These are phyloP conservation scores for Phrynocephalus versicolor DNA, from an alignment of 2,113 vertebrate genomes.

Conservation along the genomic window DNA sequence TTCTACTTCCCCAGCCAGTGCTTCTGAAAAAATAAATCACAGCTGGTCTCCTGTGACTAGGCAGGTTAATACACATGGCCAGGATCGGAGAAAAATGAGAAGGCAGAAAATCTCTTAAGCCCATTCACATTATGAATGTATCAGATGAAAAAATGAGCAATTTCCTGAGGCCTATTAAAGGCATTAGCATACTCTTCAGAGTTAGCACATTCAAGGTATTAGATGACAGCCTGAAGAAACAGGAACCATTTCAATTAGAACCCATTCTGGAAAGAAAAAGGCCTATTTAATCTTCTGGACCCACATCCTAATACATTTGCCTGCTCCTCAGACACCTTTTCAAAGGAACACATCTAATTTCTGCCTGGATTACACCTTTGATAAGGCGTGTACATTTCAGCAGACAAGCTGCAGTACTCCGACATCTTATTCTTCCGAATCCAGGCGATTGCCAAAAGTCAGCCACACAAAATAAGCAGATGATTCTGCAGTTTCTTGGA, in stretches of 20 bases:
- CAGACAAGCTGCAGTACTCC: not conserved
- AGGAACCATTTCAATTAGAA: constrained; percentile 14
- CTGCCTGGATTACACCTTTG: not conserved
- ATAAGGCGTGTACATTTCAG: not conserved
- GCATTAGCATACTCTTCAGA: not conserved
- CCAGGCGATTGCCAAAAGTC: not conserved
- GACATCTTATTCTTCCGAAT: not conserved
- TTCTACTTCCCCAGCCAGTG: not conserved
- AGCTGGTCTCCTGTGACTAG: constrained; percentile 23
- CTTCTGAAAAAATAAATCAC: constrained; percentile 21
- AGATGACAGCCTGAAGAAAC: constrained; percentile 25
- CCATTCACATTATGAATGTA: constrained; percentile 14
- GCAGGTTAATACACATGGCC: not conserved
- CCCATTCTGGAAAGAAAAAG: constrained; percentile 13
- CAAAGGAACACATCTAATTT: constrained; percentile 14
- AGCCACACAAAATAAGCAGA: not conserved
- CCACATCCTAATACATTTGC: not conserved
- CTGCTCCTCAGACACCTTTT: constrained; percentile 3
- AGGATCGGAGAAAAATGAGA: constrained; percentile 32
- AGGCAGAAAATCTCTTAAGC: constrained; percentile 38
- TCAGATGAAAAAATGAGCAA: constrained; percentile 37
- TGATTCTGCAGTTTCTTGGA: not conserved
- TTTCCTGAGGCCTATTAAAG: constrained; percentile 38
- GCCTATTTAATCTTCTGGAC: constrained; percentile 14
- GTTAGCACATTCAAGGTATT: constrained; percentile 8